Conservation (phyloP, 2,797 vertebrate genomes). For the Carduelis carduelis region DNA sequence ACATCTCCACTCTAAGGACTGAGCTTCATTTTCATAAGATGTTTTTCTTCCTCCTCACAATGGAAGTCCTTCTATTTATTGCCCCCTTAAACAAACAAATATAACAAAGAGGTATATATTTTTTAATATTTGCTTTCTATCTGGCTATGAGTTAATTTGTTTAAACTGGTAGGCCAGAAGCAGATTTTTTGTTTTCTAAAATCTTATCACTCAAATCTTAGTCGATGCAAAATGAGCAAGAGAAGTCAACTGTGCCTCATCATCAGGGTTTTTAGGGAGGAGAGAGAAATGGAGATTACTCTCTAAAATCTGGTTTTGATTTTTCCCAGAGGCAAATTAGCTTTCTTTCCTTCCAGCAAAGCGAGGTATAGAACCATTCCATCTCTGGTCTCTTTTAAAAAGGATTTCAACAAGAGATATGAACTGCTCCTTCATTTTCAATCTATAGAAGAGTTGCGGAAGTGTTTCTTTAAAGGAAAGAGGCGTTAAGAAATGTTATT, state of each 20-base stretch:
- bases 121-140: neutral
- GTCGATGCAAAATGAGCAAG: neutral
- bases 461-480: constrained; percentile 46
- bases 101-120: neutral
- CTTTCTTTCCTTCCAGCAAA: neutral
- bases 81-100: neutral
- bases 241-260: neutral
- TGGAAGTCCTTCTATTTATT: neutral
- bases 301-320: neutral
- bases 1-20: neutral
- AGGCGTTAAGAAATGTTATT: constrained; percentile 31
- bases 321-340: neutral
- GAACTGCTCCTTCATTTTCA: neutral
- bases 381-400: neutral
- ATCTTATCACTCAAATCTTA: neutral
- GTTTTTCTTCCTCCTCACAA: neutral
- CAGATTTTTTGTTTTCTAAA: neutral
- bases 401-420: neutral
- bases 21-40: neutral
- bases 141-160: neutral
- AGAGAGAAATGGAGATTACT: neutral
- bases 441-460: neutral
- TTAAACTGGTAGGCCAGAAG: neutral
- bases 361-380: neutral
- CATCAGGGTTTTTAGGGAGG: neutral